Conservation (phyloP, 23 tunicate species). For the Oikopleura dioica region DNA sequence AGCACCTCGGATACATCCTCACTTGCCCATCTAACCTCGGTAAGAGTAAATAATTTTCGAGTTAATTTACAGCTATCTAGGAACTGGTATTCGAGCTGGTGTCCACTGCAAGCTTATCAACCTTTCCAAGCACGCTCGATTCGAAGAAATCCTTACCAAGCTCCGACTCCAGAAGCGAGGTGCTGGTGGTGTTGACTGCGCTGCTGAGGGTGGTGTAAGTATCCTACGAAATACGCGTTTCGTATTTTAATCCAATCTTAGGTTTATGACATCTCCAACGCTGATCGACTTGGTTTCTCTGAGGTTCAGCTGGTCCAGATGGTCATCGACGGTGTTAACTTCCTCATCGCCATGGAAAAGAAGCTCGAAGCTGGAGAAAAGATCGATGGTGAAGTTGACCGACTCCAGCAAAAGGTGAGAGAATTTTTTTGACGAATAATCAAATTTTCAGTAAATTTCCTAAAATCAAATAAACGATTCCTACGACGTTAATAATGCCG, state of each 20-base stretch:
- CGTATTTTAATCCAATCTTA: neutral
- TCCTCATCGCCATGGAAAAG: neutral
- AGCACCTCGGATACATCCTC: constrained; percentile 32
- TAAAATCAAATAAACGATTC: no score
- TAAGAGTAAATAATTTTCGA: neutral
- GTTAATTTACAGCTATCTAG: neutral
- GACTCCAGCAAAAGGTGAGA: neutral
- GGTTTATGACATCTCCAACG: neutral
- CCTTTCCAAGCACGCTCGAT: constrained; percentile 16
- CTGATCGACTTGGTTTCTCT: neutral
- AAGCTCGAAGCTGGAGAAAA: neutral
- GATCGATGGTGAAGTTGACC: neutral
- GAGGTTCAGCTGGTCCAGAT: neutral
- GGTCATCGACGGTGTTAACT: neutral
- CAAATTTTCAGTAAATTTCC: no score
- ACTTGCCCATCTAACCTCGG: constrained; percentile 36
- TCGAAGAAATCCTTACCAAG: constrained; percentile 18
- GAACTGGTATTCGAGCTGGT: constrained; percentile 30
- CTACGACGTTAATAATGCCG: no score
- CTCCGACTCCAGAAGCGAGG: constrained; percentile 29
- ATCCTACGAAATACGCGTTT: neutral
- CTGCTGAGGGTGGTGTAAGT: constrained; percentile 14
- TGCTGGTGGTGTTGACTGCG: constrained; percentile 16
- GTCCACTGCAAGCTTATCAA: constrained; percentile 19
- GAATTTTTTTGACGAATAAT: neutral